Base-by-base conservation (phyloP, 2,113 vertebrate species). In the Potamarius usumacintae region DNA sequence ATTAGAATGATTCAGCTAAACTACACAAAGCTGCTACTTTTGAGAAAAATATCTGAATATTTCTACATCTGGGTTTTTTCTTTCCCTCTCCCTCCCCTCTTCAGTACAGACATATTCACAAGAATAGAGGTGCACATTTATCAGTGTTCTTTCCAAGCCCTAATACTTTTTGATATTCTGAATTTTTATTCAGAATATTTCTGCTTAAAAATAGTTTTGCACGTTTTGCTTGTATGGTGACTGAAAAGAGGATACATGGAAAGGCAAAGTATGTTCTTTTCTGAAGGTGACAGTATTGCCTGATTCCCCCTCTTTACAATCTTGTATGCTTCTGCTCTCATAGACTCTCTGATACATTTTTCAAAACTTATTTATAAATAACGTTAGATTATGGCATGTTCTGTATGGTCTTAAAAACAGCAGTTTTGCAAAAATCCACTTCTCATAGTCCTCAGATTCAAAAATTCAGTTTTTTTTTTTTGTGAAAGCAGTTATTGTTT, bases 331-430 rank as follows among this genome's bases (percentile, higher is more conserved):
- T 81, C n/a, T 81, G n/a, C 10, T 20, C 27, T 81, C 11, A 48
- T 83, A 25, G 50, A 2, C 52, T 62, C 7, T 7, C 30, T 83
- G 14, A 83, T 86, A 77, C 25, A 1, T 58, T 22, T 67, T 30
- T 15, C 9, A 53, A n/a, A 69, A 14, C 12, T 83, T 86, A 58
- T 60, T 60, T 50, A 55, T 67, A 9, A 30, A 25, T 82, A 58
- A 53, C 12, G 8, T 60, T 52, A 72, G 50, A 27, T 77, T 67
- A 65, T 67, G 74, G 85, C 85, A 89, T 87, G 82, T 17, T 80
- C 7, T 48, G 42, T 72, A 80, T 53, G 15, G 30, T 52, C 69
- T 82, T 82, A 48, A 48, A 76, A 50, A 76, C 55, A n/a, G 25
- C 20, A n/a, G 42, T 85, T 82, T 82, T 65, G 25, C 12, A 63